Percentiles rank a stretch among this genome's conserved stretches.
Conservation (phyloP, 1,140 invertebrate species). For the Cydia amplana region DNA sequence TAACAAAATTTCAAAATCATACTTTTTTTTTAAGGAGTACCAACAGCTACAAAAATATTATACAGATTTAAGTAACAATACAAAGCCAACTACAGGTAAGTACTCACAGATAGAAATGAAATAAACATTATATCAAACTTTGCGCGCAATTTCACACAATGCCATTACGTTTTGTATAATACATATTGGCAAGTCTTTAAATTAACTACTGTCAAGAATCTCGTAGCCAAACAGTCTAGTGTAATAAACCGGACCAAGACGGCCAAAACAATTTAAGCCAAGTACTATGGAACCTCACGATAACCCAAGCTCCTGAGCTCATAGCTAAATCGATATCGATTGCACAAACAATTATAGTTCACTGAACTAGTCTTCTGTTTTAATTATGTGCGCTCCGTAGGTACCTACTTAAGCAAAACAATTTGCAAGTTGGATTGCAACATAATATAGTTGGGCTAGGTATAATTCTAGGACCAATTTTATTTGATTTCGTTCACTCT, state of each 20-base stretch:
- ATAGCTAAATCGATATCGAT: slow-evolving; percentile 17
- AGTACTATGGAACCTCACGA: not conserved
- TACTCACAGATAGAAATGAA: too few species aligned
- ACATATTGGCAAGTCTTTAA: too few species aligned
- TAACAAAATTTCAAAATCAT: too few species aligned
- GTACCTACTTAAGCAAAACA: not conserved
- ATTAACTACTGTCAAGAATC: too few species aligned
- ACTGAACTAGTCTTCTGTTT: not conserved
- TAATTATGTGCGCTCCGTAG: not conserved
- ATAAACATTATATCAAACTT: too few species aligned
- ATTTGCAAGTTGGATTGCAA: not conserved
- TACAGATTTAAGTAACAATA: too few species aligned
- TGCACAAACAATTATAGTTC: slow-evolving; percentile 12
- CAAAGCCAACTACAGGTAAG: too few species aligned
- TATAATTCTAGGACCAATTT: not conserved
- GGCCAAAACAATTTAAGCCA: not conserved
- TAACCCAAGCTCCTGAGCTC: slow-evolving; percentile 21
- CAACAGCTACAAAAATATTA: too few species aligned
- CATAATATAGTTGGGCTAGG: not conserved
- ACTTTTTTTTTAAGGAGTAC: too few species aligned
- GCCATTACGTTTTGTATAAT: too few species aligned
- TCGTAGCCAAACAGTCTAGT: not conserved
- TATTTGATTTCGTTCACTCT: too few species aligned
- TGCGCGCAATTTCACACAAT: too few species aligned
- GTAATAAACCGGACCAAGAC: not conserved